Evolutionary conservation across 2,113 vertebrate genomes (phyloP), one percentile per base, ranked within the genome.

Genomic region (Fulica atra): DNA sequence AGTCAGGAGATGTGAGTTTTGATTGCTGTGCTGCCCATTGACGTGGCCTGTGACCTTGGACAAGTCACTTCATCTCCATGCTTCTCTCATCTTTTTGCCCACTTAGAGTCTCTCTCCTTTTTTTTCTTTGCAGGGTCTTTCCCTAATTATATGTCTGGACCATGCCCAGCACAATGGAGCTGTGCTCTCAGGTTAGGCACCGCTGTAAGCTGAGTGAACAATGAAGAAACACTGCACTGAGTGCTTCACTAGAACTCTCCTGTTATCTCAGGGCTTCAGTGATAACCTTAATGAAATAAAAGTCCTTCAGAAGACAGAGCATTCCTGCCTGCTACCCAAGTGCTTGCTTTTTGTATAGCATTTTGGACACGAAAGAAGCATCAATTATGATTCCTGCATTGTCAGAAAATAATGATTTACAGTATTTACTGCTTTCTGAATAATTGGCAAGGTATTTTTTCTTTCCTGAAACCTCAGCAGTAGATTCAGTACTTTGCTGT

Each of bases 381-480:
- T 86, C 46, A 81, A 1, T 92, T 95, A 33, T 57, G 18, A 73
- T 86, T 59, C 26, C 36, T 60, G 31, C 8, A 13, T 78, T 92
- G 89, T 71, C 78, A 88, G 72, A 88, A 92, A 90, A 86, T 25
- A 73, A 83, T 36, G 35, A 57, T 83, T 94, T 88, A 26, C 60
- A 72, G 46, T 50, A 65, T 91, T 93, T 87, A 21, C 26, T 88
- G 26, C 26, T 90, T 88, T 31, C 64, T 86, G 76, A 71, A 92
- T 64, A 56, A 81, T 56, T 77, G 33, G n/a, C 54, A 89, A 61
- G 13, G 1, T 53, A 48, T 29, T 80, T 94, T 93, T 92, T 68
- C 19, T n/a, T 65, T 91, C 60, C 46, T 83, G 76, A 86, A 92
- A 57, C 77, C 56, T 68, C 82, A 81, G 88, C 0, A 0, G 74